phyloP scores from a whole-genome alignment of 2,888 invertebrate species.

The Tiphia femorata region DNA sequence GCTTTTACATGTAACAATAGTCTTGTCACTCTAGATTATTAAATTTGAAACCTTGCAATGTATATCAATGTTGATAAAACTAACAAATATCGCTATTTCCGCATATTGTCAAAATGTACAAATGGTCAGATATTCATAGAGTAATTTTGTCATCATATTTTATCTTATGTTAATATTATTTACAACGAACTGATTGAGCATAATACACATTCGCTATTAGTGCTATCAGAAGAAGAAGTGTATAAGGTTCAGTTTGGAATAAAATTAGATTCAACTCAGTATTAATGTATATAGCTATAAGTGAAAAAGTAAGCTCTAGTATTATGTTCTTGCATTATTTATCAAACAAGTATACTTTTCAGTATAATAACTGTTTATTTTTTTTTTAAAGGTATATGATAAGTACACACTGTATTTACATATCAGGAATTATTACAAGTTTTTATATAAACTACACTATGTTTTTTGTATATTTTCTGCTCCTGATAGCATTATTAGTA shows the following conservation, averaged over 20 bases:
- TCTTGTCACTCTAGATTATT: constrained; percentile 17
- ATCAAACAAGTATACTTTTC: not conserved
- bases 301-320: too few species aligned
- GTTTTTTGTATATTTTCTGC: not conserved
- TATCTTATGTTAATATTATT: constrained; percentile 28
- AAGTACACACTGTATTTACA: not conserved
- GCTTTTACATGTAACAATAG: constrained; percentile 30
- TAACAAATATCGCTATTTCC: constrained; percentile 19
- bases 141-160: constrained; percentile 19
- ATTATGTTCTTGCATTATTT: not conserved
- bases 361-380: too few species aligned
- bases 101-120: constrained; percentile 39
- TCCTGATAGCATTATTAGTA: too few species aligned
- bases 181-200: constrained; percentile 28
- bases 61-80: constrained; percentile 29
- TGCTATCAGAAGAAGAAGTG: constrained; percentile 29
- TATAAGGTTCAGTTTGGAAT: too few species aligned
- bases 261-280: too few species aligned
- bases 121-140: constrained; percentile 28
- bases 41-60: constrained; percentile 21
- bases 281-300: too few species aligned
- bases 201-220: constrained; percentile 10
- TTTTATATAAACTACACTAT: not conserved
- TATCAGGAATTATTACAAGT: not conserved
- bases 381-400: not conserved